Base-by-base conservation (phyloP, 2,797 vertebrate genomes). In the Limnodromus scolopaceus region DNA sequence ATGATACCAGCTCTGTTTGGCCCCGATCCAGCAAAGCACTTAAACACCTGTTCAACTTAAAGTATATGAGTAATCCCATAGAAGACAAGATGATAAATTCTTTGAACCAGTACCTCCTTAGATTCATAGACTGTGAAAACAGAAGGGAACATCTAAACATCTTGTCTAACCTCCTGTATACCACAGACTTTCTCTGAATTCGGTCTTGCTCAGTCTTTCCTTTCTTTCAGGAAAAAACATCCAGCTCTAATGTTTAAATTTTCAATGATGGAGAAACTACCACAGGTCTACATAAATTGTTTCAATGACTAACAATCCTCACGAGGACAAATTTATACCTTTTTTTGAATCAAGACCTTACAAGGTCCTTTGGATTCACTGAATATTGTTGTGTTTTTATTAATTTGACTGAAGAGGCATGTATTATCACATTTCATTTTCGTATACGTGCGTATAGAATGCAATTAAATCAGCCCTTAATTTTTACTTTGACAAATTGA, bases 31-130 rank as follows among this genome's bases (percentile, higher is more conserved):
- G 89, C 32, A 93, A 89, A 92, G 84, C 92, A 94, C 91, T 96
- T 96, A 94, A 94, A 95, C 92, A 95, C 91, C 96, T 93, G 80
- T 86, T 92, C 93, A 92, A 61, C 24, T 81, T 89, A 64, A 92
- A 93, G 60, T 76, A 71, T 83, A 60, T 93, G 86, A 94, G 91
- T 94, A 91, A 90, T 94, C 78, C 77, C 89, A 91, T 10, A 46
- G 92, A 92, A 91, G 91, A 92, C 84, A 96, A 91, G 87, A 92
- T 24, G 49, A 94, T 93, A 87, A 96, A 94, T 96, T 80, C 57
- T 89, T 93, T 92, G 76, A 68, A 86, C 27, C 46, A 68, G 53
- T 91, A 92, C 39, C 66, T 96, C 86, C 84, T 91, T 63, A 77
- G 81, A 89, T 87, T 93, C 88, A 70, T 66, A 80, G 86, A 69